Evolutionary conservation across 2,888 invertebrate genomes (phyloP), one percentile per base, ranked within the genome.

Genomic region (Coecobrya sp.): DNA sequence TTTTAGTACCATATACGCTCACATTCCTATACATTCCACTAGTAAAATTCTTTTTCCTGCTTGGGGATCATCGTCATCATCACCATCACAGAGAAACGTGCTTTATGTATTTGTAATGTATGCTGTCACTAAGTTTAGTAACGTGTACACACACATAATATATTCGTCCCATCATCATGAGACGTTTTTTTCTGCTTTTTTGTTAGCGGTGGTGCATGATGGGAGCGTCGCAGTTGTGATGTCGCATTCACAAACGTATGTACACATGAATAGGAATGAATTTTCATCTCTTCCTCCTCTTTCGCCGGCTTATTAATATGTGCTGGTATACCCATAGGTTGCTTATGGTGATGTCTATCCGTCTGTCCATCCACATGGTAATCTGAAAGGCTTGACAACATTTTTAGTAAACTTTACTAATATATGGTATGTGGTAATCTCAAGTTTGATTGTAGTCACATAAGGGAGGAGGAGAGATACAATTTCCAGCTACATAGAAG

Each of bases 81-180:
- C 52, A 25, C 76, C 27, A 25, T 49, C 76, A 49, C n/a, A n/a
- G 45, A 49, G 49, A 49, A 82, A 70, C 89, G 89, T 82, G 89
- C 42, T 89, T 87, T 81, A 82, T 82, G 89, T 89, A 68, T 81
- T 89, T 89, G 76, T 68, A 89, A 82, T 89, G 81, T 82, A 89
- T 49, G 22, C 79, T 79, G 70, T 87, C 79, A 70, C 36, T 45
- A 79, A 87, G 73, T 87, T 36, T 76, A 22, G 86, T 86, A 86
- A 45, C 68, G 49, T 65, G 68, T 86, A 42, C 62, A 70, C 25
- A 27, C 45, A 65, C 36, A 86, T 11, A 65, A 59, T 52, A 86
- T 70, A 73, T 82, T 68, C 62, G 42, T 68, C 11, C 68, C 22
- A 52, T 68, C 79, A 49, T 49, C 81, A 68, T 30, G 68, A 89